phyloP scores from a whole-genome alignment of 2,888 invertebrate species.

The Lasioglossum figueresi region DNA sequence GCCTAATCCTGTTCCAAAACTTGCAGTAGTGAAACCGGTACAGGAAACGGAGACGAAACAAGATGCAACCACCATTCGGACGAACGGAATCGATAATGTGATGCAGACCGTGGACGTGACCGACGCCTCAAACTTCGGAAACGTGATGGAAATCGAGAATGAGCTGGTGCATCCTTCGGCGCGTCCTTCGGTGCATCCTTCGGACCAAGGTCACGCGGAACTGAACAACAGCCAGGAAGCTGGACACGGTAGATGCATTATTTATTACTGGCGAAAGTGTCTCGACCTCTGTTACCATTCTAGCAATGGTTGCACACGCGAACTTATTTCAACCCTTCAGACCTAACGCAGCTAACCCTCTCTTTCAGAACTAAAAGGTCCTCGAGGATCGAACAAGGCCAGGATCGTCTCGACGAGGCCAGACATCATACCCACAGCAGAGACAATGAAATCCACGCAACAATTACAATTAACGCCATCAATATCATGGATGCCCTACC shows the following conservation, averaged over 20 bases:
- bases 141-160: slow-evolving; percentile 61
- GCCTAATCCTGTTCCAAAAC: background rate
- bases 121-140: slow-evolving; percentile 10
- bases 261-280: slow-evolving; percentile 18
- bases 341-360: background rate
- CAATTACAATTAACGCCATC: slow-evolving; percentile 75
- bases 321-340: background rate
- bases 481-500: slow-evolving; percentile 71
- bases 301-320: background rate
- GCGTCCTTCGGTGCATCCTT: slow-evolving; percentile 46
- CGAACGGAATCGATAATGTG: slow-evolving; percentile 13
- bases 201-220: slow-evolving; percentile 45
- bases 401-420: slow-evolving; percentile 45
- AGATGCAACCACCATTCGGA: slow-evolving; percentile 7
- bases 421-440: slow-evolving; percentile 68
- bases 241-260: slow-evolving; percentile 32
- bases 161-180: slow-evolving; percentile 50
- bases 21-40: background rate
- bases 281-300: background rate
- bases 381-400: background rate
- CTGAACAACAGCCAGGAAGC: slow-evolving; percentile 17
- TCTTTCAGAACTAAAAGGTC: background rate
- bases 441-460: slow-evolving; percentile 76
- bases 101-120: slow-evolving; percentile 33
- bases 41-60: background rate